Conservation (phyloP, 2,888 invertebrate species). For the Oasisia sp. region DNA sequence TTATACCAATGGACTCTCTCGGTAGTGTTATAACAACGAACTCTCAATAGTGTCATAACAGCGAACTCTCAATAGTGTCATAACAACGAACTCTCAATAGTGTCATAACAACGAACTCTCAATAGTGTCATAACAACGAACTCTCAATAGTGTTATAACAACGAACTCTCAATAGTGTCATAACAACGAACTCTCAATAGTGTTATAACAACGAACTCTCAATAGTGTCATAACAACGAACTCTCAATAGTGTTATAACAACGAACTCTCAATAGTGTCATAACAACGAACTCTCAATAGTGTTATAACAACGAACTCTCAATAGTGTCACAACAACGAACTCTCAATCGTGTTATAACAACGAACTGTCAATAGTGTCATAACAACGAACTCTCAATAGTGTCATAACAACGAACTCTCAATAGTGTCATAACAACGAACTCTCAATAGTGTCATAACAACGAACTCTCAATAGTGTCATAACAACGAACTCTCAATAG, state of each 20-base stretch:
- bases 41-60: background rate
- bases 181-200: background rate
- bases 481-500: too few relatives aligned
- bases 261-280: background rate
- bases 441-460: too few relatives aligned
- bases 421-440: too few relatives aligned
- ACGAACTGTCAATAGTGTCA: too few relatives aligned
- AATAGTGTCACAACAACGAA: too few relatives aligned
- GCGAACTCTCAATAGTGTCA: background rate
- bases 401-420: too few relatives aligned
- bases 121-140: background rate
- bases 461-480: too few relatives aligned
- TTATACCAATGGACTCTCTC: background rate
- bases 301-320: too few relatives aligned
- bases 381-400: too few relatives aligned
- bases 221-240: background rate
- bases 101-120: background rate
- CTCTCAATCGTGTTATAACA: too few relatives aligned
- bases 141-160: background rate
- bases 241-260: background rate
- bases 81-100: background rate
- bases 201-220: background rate
- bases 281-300: too few relatives aligned
- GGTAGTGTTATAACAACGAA: background rate
- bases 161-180: background rate